Base-by-base conservation (phyloP, 2,888 invertebrate genomes). In the Drosophila putrida region DNA sequence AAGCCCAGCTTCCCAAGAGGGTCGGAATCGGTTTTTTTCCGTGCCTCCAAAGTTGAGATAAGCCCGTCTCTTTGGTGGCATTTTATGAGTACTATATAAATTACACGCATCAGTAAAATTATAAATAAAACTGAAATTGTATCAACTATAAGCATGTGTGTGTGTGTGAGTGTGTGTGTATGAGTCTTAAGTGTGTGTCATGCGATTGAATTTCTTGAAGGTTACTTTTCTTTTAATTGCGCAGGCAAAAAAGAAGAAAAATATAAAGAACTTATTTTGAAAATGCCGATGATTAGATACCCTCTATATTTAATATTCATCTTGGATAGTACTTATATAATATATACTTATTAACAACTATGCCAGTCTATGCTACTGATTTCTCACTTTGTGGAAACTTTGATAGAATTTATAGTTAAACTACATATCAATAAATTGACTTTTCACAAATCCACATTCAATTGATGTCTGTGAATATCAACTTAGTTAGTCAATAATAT, bases 151-250 rank as follows among this genome's bases (percentile, higher is more conserved):
- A 6, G 6, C 2, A 8, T 6, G 31, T 9, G 8, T 31, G 6
- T 31, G 31, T 6, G 51, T 39, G 58, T 47, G 28, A n/a, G 28
- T 20, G 9, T 46, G 55, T 75, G 60, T 60, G 44, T 69, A 20
- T 65, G 41, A 20, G 64, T 54, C 57, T 27, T 6, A 36, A 63
- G 47, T 55, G 59, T 73, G 69, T 77, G 74, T 87, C 73, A 78
- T 73, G 69, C 85, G 88, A 85, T 88, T 83, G 63, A 82, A 64
- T 88, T 78, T 85, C 83, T 72, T 73, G 68, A 67, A 78, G 69
- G 74, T 87, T 83, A 36, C 78, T 71, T 78, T 86, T 86, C 68
- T 76, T 86, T 78, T 68, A 87, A 84, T 76, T 84, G 89, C 84
- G 82, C 82, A 82, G 85, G 88, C 57, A 75, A 73, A 60, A 69